A percentile compares a stretch with the other conserved stretches of the same genome.
phyloP scores from a whole-genome alignment of 2,113 vertebrate genomes.

The Caracal caracal region DNA sequence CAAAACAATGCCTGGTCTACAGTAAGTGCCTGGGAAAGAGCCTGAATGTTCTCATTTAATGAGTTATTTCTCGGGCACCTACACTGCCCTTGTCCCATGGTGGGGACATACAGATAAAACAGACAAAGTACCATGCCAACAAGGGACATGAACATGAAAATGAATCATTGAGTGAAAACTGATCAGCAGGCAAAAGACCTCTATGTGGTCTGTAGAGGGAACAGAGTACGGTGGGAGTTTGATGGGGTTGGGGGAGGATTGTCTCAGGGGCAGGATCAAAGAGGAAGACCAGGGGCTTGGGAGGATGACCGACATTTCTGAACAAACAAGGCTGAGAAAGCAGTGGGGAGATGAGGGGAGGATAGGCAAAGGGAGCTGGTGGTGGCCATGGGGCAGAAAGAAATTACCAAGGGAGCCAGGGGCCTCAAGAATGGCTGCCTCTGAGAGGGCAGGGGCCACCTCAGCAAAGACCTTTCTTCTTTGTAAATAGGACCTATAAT shows the following conservation, averaged over 20 bases:
- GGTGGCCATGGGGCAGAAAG: background rate
- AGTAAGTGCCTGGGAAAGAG: background rate
- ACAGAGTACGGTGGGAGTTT: background rate
- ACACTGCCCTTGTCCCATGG: background rate
- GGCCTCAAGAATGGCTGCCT: background rate
- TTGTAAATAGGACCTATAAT: background rate
- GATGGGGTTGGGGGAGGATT: background rate
- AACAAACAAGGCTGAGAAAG: background rate
- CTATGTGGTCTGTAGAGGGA: background rate
- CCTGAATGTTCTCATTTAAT: background rate
- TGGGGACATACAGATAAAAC: constrained; percentile 22
- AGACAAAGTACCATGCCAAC: background rate
- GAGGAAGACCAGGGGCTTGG: background rate
- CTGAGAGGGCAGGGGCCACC: background rate
- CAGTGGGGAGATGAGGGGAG: background rate
- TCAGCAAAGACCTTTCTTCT: background rate
- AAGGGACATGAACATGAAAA: background rate
- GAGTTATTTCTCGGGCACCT: background rate
- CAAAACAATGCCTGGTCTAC: background rate
- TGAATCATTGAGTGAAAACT: background rate
- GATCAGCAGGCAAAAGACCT: background rate
- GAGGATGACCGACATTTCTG: background rate
- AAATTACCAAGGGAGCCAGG: background rate
- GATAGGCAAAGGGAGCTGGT: background rate
- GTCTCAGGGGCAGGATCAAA: background rate